Percentiles rank a stretch among this genome's conserved stretches.
These are phyloP conservation scores for Galaxias olidus DNA, from an alignment of 2,797 vertebrate species.

Conservation along the genomic window DNA sequence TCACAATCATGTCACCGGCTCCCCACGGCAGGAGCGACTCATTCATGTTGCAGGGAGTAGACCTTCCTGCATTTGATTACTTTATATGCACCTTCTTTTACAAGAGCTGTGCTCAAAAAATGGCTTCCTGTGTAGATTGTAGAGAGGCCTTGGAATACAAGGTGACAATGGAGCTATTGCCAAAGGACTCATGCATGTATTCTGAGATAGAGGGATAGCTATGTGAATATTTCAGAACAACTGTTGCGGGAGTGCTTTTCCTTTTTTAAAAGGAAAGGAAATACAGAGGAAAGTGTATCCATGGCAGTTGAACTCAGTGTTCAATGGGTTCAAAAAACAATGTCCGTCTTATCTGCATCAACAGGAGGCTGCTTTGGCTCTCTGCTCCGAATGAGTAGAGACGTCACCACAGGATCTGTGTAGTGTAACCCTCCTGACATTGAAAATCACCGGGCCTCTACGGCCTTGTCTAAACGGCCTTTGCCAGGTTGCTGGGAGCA, in stretches of 20 bases:
- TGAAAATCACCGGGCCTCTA: too few species aligned
- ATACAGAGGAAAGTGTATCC: too few species aligned
- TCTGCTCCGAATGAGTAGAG: too few species aligned
- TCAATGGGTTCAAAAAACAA: too few species aligned
- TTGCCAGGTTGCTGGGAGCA: not conserved
- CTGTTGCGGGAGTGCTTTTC: too few species aligned
- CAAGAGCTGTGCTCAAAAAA: slow-evolving; percentile 68
- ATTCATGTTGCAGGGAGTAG: slow-evolving; percentile 75
- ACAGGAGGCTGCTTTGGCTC: too few species aligned
- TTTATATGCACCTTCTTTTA: slow-evolving; percentile 72
- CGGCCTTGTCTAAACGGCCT: too few species aligned
- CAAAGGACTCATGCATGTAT: not conserved
- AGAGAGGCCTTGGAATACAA: slow-evolving; percentile 24
- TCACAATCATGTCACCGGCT: slow-evolving; percentile 82
- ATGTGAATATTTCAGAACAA: not conserved
- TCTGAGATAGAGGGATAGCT: not conserved
- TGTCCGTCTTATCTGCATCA: too few species aligned
- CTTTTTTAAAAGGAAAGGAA: too few species aligned
- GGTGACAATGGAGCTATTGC: not conserved
- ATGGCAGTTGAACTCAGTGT: too few species aligned
- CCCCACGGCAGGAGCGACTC: slow-evolving; percentile 76
- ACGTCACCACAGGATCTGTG: too few species aligned
- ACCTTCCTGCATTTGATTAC: slow-evolving; percentile 74
- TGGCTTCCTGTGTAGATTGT: slow-evolving; percentile 59
- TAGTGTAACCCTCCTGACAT: too few species aligned